Conservation (phyloP, 2,797 vertebrate species). For the Rhodeus uyekii region DNA sequence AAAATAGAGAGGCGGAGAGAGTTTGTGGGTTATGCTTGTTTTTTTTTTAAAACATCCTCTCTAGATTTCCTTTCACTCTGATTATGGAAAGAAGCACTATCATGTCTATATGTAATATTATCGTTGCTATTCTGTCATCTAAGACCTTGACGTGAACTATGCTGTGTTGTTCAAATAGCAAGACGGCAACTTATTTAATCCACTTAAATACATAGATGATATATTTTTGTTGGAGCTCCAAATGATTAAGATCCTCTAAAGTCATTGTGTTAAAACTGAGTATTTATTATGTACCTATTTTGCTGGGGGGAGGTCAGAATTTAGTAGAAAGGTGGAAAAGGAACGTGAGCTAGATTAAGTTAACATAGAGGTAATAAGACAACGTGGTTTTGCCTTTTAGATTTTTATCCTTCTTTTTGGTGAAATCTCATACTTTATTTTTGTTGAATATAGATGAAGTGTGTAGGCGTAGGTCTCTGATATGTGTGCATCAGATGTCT, state of each 20-base stretch:
- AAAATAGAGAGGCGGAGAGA: not conserved
- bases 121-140: slow-evolving; percentile 59
- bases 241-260: slow-evolving; percentile 56
- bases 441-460: slow-evolving; percentile 56
- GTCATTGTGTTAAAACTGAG: slow-evolving; percentile 57
- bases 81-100: slow-evolving; percentile 27
- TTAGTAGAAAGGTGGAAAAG: slow-evolving; percentile 60
- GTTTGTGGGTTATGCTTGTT: not conserved
- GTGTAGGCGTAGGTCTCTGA: slow-evolving; percentile 37
- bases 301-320: slow-evolving; percentile 39
- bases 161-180: slow-evolving; percentile 59
- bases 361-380: slow-evolving; percentile 53
- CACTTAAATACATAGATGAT: slow-evolving; percentile 67
- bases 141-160: slow-evolving; percentile 58
- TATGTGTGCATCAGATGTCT: slow-evolving; percentile 44
- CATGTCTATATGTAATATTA: slow-evolving; percentile 48
- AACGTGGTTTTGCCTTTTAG: slow-evolving; percentile 57
- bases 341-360: slow-evolving; percentile 46
- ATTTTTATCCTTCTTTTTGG: slow-evolving; percentile 67
- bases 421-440: slow-evolving; percentile 62
- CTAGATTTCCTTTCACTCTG: slow-evolving; percentile 15
- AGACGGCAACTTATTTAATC: slow-evolving; percentile 68
- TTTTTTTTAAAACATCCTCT: slow-evolving; percentile 8
- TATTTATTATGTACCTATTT: slow-evolving; percentile 55
- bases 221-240: slow-evolving; percentile 72